phyloP scores from a whole-genome alignment of 2,113 vertebrate genomes.

The Thalassarche chlororhynchos region DNA sequence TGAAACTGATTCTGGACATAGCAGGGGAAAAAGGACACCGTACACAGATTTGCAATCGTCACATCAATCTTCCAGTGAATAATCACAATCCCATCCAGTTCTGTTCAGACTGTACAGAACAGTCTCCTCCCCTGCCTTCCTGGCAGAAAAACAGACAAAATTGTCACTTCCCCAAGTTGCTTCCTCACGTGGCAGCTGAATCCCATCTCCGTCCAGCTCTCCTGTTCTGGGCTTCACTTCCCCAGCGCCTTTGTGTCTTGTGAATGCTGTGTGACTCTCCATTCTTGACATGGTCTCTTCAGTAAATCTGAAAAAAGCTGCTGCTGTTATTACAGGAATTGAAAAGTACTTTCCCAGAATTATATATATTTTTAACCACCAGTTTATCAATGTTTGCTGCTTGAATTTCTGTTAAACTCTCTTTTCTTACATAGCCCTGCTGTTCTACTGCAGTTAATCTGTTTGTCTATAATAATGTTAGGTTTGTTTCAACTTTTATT shows the following conservation, averaged over 20 bases:
- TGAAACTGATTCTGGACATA: background rate
- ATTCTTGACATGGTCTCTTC: background rate
- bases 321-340: background rate
- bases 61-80: background rate
- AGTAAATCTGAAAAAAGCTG: background rate
- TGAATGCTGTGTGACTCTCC: background rate
- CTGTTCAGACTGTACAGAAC: background rate
- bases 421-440: background rate
- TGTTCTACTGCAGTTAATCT: background rate
- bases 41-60: background rate
- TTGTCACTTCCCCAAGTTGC: background rate
- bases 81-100: background rate
- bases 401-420: background rate
- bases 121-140: background rate
- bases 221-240: background rate
- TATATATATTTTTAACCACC: background rate
- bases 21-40: background rate
- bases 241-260: background rate
- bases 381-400: background rate
- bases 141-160: background rate
- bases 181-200: background rate
- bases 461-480: background rate
- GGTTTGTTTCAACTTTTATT: background rate
- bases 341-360: background rate
- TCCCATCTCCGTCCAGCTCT: constrained; percentile 28